phyloP scores from a whole-genome alignment of 1,140 invertebrate genomes.

The Nebria ingens region DNA sequence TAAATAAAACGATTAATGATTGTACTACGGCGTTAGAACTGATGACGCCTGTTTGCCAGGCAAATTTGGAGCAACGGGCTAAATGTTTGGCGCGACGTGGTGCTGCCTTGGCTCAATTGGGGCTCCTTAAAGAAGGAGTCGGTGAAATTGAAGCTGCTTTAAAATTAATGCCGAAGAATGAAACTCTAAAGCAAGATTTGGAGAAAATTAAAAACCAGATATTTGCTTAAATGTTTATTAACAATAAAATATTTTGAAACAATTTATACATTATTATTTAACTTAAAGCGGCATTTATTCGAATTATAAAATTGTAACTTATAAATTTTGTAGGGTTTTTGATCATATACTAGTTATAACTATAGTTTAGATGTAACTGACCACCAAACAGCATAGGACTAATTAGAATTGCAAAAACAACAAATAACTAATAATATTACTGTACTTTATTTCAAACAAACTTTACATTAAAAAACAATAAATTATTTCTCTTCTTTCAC shows the following conservation, averaged over 20 bases:
- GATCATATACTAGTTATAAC: too few species aligned
- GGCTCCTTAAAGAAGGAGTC: conserved; percentile 58
- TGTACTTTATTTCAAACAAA: not conserved
- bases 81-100: conserved; percentile 61
- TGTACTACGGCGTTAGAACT: conserved; percentile 57
- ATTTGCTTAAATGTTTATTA: not conserved
- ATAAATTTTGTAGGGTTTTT: too few species aligned
- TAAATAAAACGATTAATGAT: conserved; percentile 32
- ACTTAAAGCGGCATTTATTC: not conserved
- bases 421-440: not conserved
- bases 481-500: not conserved
- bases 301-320: not conserved
- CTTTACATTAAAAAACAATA: not conserved
- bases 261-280: not conserved
- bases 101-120: conserved; percentile 57
- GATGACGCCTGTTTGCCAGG: conserved; percentile 55
- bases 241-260: not conserved
- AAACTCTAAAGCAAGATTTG: conserved; percentile 35
- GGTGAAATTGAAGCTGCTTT: conserved; percentile 62
- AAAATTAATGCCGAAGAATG: conserved; percentile 42
- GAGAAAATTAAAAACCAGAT: too few species aligned
- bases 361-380: too few species aligned
- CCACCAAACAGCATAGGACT: too few species aligned
- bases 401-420: too few species aligned
- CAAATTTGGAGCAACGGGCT: conserved; percentile 57